Percentiles rank a stretch among this genome's conserved stretches.
Evolutionary conservation across 1,140 invertebrate genomes (phyloP).

Genomic region (Nephila pilipes): DNA sequence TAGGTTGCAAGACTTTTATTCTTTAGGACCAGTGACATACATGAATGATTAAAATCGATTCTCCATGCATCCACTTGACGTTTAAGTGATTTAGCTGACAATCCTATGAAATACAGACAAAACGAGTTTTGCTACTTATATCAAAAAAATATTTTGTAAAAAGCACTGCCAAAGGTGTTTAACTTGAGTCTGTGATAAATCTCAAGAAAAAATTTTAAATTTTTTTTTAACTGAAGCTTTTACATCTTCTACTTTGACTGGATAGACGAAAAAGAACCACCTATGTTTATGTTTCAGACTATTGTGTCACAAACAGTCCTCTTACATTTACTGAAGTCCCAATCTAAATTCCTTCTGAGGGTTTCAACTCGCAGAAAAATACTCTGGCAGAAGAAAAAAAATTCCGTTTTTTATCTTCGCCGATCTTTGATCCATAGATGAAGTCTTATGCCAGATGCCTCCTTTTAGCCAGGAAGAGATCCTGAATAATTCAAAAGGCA

Average conservation of each 20-base stretch:
- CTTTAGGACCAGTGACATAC: too few species aligned
- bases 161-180: background rate
- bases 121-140: too few species aligned
- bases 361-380: constrained; percentile 63
- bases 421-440: constrained; percentile 66
- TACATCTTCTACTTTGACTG: background rate
- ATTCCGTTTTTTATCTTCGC: constrained; percentile 34
- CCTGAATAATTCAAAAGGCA: constrained; percentile 72
- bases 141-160: background rate
- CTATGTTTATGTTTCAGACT: background rate
- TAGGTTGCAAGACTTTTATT: too few species aligned
- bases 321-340: background rate
- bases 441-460: constrained; percentile 62
- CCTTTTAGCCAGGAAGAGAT: constrained; percentile 50
- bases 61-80: too few species aligned
- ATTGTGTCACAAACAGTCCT: background rate
- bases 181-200: background rate
- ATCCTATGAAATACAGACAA: too few species aligned
- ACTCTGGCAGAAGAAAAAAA: constrained; percentile 25
- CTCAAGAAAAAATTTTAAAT: background rate
- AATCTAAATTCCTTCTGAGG: constrained; percentile 27
- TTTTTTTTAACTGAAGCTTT: background rate
- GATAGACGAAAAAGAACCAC: background rate
- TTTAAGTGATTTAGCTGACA: too few species aligned
- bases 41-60: too few species aligned